Percentiles rank a stretch among this genome's conserved stretches.
Conservation (phyloP, 2,797 vertebrate genomes). For the Hozukius guyotensis region DNA sequence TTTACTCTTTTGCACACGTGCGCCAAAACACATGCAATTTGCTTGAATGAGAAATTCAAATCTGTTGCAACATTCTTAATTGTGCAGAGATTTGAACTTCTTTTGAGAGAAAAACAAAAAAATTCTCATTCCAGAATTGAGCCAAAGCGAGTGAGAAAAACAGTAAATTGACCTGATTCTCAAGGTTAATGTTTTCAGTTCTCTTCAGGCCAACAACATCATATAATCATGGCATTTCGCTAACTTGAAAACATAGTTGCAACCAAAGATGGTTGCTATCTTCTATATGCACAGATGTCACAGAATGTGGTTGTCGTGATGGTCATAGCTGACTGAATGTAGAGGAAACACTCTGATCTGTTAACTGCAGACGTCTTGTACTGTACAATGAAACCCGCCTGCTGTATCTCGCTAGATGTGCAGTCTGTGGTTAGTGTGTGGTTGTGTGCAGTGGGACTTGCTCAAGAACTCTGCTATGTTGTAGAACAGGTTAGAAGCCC, state of each 20-base stretch:
- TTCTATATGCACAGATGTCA: neutral
- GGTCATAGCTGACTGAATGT: neutral
- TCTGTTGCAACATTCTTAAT: no score
- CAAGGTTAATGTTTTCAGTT: neutral
- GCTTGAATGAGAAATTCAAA: no score
- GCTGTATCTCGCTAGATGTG: neutral
- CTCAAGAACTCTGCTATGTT: slow-evolving; percentile 44
- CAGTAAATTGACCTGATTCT: neutral
- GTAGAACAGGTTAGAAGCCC: slow-evolving; percentile 62
- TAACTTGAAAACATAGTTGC: neutral
- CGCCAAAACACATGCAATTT: no score
- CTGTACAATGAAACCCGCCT: neutral
- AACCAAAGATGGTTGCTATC: neutral
- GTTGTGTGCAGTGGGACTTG: slow-evolving; percentile 23
- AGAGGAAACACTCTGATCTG: slow-evolving; percentile 33
- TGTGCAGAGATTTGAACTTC: no score
- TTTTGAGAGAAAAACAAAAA: no score
- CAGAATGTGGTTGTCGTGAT: neutral
- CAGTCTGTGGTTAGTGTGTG: slow-evolving; percentile 26
- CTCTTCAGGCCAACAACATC: neutral
- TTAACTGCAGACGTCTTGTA: neutral
- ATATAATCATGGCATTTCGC: neutral
- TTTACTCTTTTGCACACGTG: no score
- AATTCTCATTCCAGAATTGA: neutral
- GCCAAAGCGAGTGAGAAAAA: neutral